Percentiles rank a stretch among this genome's conserved stretches.
These are phyloP conservation scores for Sebastes steindachneri DNA, from an alignment of 2,797 vertebrate genomes.

Conservation along the genomic window DNA sequence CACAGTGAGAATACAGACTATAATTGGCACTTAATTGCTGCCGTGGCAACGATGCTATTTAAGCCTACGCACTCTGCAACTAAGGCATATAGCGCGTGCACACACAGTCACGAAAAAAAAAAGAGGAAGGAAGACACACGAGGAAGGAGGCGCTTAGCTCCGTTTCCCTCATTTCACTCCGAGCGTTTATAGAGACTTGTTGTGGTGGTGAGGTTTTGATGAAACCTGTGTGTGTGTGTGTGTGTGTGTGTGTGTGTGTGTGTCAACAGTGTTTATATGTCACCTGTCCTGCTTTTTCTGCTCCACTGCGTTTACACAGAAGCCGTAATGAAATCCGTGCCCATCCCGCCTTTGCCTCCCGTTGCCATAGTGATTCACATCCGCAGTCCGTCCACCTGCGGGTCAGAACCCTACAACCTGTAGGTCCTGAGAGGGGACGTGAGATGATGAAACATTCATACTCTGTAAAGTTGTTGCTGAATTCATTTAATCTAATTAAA, in stretches of 20 bases:
- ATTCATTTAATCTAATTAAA: neutral
- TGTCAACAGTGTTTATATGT: constrained; percentile 3
- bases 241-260: neutral
- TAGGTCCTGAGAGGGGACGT: neutral
- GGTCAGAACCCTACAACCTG: neutral
- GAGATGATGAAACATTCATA: neutral
- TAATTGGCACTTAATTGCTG: constrained; percentile 82
- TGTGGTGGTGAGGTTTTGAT: neutral
- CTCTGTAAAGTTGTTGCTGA: neutral
- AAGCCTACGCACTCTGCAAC: constrained; percentile 49
- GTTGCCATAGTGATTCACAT: constrained; percentile 61
- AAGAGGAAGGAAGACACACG: constrained; percentile 4
- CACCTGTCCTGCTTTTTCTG: constrained; percentile 22
- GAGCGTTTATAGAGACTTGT: neutral
- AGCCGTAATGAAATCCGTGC: constrained; percentile 37
- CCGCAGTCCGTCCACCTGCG: constrained; percentile 25
- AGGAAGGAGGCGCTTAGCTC: constrained; percentile 4
- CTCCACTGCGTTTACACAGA: constrained; percentile 24
- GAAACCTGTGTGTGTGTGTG: neutral
- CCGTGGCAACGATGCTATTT: constrained; percentile 80
- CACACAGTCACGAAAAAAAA: neutral
- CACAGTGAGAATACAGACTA: constrained; percentile 67
- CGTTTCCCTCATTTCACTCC: neutral
- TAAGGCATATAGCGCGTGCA: constrained; percentile 28
- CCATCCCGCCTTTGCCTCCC: constrained; percentile 20